Evolutionary conservation across 2,888 invertebrate genomes (phyloP), one percentile per base, ranked within the genome.

Genomic region (Dysmachus trigonus): DNA sequence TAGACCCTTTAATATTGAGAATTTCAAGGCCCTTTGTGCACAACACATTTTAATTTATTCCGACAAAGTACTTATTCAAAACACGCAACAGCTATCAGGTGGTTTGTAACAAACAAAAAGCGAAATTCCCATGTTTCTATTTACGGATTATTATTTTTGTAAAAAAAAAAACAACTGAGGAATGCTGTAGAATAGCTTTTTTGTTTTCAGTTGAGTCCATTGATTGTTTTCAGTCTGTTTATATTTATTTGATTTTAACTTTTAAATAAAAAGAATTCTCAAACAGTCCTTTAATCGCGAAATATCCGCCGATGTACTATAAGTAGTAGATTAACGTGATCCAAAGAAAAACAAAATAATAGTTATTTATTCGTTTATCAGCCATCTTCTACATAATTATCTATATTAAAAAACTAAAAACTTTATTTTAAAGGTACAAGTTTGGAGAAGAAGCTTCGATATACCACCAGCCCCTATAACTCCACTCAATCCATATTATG

Each of bases 401-500:
- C 15, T 41, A 41, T 10, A 3, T 41, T 0, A 41, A 41, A 41
- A 41, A 2, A n/a, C n/a, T 33, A 41, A 10, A 27, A 27, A 7
- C 13, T 62, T 62, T 62, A 62, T 22, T 51, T 53, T 53, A 53
- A n/a, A 95, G 95, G 96, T 97, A 8, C 95, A 96, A 92, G 95
- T 96, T 89, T 97, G 97, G 97, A 94, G 97, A 88, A 94, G 97
- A 87, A 96, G 96, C 89, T 97, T 95, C 88, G 96, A 97, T 89
- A 94, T 95, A 1, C 95, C 96, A 1, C 97, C 97, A 30, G 97
- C 97, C 41, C 93, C 96, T 0, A 97, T 97, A 94, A 95, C 96
- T 87, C 92, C 93, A 27, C 94, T 94, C 51, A 96, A 97, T 91
- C 94, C 94, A 0, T 96, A 96, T 91, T 96, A 96, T 89, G 94